Evolutionary conservation across 2,113 vertebrate genomes (phyloP).

Genomic region (Indri indri): DNA sequence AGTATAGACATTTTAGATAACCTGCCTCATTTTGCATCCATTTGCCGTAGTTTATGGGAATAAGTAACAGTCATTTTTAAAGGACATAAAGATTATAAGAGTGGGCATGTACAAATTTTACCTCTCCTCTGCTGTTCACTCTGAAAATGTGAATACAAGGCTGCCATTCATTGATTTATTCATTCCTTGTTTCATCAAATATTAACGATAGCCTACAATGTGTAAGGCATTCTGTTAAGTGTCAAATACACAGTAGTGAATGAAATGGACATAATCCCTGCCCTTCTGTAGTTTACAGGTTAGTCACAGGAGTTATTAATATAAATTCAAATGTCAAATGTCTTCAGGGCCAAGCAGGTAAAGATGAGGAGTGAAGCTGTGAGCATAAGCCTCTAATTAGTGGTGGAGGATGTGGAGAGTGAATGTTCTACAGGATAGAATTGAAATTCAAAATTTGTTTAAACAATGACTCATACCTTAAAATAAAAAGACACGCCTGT

Average conservation of each 20-base stretch:
- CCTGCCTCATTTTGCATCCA: not conserved
- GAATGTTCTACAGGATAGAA: not conserved
- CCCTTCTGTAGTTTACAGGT: not conserved
- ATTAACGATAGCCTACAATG: not conserved
- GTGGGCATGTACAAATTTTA: not conserved
- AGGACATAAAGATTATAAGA: not conserved
- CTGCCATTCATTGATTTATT: not conserved
- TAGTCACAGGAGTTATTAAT: not conserved
- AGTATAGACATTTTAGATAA: not conserved
- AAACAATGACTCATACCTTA: not conserved
- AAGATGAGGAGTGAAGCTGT: not conserved
- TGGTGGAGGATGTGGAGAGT: not conserved
- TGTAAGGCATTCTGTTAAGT: not conserved
- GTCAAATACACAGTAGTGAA: not conserved
- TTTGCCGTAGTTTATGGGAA: not conserved
- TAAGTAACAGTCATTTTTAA: not conserved
- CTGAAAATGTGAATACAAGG: not conserved
- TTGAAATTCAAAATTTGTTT: not conserved
- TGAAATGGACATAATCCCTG: not conserved
- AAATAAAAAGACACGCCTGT: not conserved
- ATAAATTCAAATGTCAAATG: conserved; percentile 15
- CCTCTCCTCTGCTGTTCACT: not conserved
- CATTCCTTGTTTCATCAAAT: conserved; percentile 23
- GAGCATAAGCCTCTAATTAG: not conserved
- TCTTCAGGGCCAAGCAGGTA: not conserved